Conservation (phyloP, 2,888 invertebrate species). For the Dryobota labecula region DNA sequence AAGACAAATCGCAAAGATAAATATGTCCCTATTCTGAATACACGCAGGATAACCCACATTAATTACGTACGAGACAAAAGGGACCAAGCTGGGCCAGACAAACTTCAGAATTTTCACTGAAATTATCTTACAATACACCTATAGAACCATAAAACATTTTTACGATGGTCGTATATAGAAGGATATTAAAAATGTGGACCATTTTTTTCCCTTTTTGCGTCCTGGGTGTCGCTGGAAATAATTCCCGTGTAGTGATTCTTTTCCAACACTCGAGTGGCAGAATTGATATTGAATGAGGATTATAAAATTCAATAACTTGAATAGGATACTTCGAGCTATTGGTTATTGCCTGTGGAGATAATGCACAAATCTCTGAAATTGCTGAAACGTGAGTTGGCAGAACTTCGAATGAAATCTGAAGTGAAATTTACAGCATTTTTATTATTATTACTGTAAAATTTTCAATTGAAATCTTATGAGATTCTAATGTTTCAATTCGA, state of each 20-base stretch:
- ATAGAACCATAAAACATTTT: slow-evolving; percentile 48
- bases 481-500: slow-evolving; percentile 26
- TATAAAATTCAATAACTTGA: slow-evolving; percentile 38
- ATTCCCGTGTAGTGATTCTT: not conserved
- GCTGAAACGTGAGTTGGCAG: slow-evolving; percentile 31
- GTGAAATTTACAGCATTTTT: slow-evolving; percentile 26
- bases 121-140: slow-evolving; percentile 51
- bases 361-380: slow-evolving; percentile 32
- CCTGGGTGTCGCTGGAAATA: slow-evolving; percentile 23
- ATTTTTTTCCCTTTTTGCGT: slow-evolving; percentile 23
- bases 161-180: slow-evolving; percentile 48
- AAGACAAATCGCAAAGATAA: slow-evolving; percentile 53
- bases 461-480: slow-evolving; percentile 29
- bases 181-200: slow-evolving; percentile 49
- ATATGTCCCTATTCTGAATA: slow-evolving; percentile 36
- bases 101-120: slow-evolving; percentile 37
- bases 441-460: slow-evolving; percentile 21
- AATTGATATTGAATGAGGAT: slow-evolving; percentile 11
- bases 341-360: slow-evolving; percentile 12
- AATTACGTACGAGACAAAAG: slow-evolving; percentile 39
- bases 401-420: slow-evolving; percentile 27
- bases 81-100: slow-evolving; percentile 1
- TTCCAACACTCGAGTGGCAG: not conserved
- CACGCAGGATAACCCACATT: slow-evolving; percentile 31
- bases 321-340: slow-evolving; percentile 23